A percentile compares a stretch with the other conserved stretches of the same genome.
Conservation (phyloP, 1,140 invertebrate species). For the Cyphomyrmex costatus region DNA sequence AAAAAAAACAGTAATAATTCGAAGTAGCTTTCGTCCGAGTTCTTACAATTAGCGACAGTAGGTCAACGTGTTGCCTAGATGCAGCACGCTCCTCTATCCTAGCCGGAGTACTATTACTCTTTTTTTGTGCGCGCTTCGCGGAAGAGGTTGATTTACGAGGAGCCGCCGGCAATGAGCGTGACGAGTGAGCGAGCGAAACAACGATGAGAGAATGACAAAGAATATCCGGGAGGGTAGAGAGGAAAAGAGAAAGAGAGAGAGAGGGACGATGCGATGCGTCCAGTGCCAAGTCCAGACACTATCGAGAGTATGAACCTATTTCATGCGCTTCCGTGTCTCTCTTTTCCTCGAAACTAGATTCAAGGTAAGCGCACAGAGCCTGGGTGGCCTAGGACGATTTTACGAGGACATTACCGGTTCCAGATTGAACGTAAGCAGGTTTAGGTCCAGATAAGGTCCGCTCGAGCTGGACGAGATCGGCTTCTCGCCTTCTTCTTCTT, state of each 20-base stretch:
- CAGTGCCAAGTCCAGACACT: not conserved
- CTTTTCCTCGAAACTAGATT: not conserved
- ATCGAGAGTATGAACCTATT: constrained; percentile 21
- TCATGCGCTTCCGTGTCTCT: not conserved
- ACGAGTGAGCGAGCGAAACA: constrained; percentile 25
- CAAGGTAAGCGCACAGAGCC: not conserved
- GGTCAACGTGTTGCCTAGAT: constrained; percentile 17
- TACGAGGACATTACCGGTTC: constrained; percentile 4
- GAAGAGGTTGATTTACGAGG: constrained; percentile 55
- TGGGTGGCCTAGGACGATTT: not conserved
- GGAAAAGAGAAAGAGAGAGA: not conserved
- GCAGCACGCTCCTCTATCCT: constrained; percentile 27
- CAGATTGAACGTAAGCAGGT: not conserved
- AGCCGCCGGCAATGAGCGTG: constrained; percentile 30
- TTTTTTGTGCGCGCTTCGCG: constrained; percentile 25
- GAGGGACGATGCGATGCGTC: not conserved
- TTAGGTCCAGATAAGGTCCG: not conserved
- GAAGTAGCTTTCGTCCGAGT: not conserved
- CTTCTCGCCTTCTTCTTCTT: not conserved
- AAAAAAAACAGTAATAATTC: not conserved
- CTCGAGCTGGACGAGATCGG: not conserved
- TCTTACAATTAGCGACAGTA: constrained; percentile 9
- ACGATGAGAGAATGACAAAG: constrained; percentile 21
- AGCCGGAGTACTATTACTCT: not conserved
- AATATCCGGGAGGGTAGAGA: not conserved